These are phyloP conservation scores for Chanos chanos DNA, from an alignment of 2,797 vertebrate genomes.

Conservation along the genomic window DNA sequence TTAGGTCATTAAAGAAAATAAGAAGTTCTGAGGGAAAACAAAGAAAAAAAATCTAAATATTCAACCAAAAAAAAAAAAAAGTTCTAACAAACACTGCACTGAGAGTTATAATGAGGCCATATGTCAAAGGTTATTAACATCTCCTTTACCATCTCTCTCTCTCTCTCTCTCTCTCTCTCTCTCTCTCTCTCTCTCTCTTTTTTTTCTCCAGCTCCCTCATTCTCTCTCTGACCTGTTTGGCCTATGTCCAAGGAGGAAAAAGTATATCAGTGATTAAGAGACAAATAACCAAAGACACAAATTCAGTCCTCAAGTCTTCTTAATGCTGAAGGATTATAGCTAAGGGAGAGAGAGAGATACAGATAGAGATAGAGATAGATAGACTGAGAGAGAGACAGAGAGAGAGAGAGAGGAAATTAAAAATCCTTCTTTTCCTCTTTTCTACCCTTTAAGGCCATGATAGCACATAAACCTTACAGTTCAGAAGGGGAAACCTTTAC, in stretches of 20 bases:
- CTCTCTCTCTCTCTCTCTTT: not conserved
- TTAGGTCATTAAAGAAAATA: no score
- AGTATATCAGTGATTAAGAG: slow-evolving; percentile 25
- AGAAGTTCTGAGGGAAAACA: no score
- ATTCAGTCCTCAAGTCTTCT: slow-evolving; percentile 31
- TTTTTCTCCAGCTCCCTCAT: not conserved
- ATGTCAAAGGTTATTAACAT: no score
- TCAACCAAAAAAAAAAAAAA: no score
- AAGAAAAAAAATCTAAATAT: no score
- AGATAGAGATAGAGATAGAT: not conserved
- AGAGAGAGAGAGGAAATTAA: slow-evolving; percentile 4
- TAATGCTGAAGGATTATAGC: slow-evolving; percentile 28
- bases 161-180: slow-evolving; percentile 5
- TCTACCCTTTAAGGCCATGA: no score
- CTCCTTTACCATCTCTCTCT: not conserved
- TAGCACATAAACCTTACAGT: no score
- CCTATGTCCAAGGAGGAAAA: slow-evolving; percentile 20
- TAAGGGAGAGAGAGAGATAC: not conserved
- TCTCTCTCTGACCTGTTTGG: slow-evolving; percentile 14
- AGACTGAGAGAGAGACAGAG: not conserved
- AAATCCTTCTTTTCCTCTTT: slow-evolving; percentile 7
- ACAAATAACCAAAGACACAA: slow-evolving; percentile 23
- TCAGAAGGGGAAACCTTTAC: no score
- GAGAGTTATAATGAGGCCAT: no score
- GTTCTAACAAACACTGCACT: no score